Base-by-base conservation (phyloP, 2,113 vertebrate genomes). In the Corvus hawaiiensis region DNA sequence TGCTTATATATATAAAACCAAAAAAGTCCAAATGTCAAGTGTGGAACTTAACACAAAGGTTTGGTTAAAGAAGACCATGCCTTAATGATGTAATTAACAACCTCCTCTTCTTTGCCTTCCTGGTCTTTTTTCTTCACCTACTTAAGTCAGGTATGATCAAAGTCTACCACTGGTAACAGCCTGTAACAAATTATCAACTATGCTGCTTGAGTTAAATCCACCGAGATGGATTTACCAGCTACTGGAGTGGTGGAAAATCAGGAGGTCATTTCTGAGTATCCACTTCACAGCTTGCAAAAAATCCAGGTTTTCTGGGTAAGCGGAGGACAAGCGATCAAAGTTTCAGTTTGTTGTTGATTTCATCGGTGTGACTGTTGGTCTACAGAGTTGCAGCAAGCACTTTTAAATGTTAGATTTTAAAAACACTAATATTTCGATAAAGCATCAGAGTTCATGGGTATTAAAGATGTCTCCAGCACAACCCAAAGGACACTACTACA, bases 211-310 rank as follows among this genome's bases (percentile, higher is more conserved):
- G 58, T 39, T 43, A 55, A 77, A 58, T 18, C 72, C 63, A 71
- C 30, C 0, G 0, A 69, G 46, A 58, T 3, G 10, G 46, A 73
- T 85, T 73, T 46, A 64, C 9, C n/a, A 75, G 7, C 64, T 48
- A 18, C 73, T 4, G 5, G 51, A 48, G 37, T 1, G 3, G 20
- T 14, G 27, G 18, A 48, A 92, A 71, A 35, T n/a, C 43, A 35
- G 16, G 15, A 11, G 8, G 33, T 59, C 16, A 54, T 49, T 86
- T 71, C 59, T 6, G 5, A 71, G 55, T 16, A 66, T 10, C 7
- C 21, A 44, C 33, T 59, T 35, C 33, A 51, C 2, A 39, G 46
- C 18, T 56, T 55, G 14, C 46, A 35, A 30, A 23, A 76, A 52
- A 24, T 5, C 7, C 32, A 77, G 35, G 22, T 73, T 46, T 90